Evolutionary conservation across 64 coral and sea anemone genomes (phyloP).

Genomic region (Pocillopora damicornis): DNA sequence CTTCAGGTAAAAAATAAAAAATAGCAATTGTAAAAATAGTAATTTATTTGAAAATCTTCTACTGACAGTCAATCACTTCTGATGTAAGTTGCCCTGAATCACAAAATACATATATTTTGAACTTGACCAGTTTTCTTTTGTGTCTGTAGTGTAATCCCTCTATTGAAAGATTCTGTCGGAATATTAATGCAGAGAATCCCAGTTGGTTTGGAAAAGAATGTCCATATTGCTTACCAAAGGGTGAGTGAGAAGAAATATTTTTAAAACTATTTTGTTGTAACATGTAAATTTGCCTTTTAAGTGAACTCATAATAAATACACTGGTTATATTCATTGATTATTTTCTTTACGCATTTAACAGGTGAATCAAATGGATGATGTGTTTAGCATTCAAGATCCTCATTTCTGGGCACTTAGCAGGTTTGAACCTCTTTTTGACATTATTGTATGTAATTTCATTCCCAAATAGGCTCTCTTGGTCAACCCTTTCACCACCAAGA

Average conservation of each 20-base stretch:
- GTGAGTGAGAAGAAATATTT: slow-evolving; percentile 20
- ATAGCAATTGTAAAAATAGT: background rate
- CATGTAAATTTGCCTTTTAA: background rate
- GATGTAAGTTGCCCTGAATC: background rate
- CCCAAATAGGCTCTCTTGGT: background rate
- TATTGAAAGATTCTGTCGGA: slow-evolving; percentile 90
- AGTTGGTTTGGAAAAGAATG: slow-evolving; percentile 59
- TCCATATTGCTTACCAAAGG: slow-evolving; percentile 98
- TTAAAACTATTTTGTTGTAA: too few relatives aligned
- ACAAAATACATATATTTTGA: background rate
- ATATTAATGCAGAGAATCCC: slow-evolving; percentile 98
- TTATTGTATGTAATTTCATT: background rate
- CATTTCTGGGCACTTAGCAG: slow-evolving; percentile 96
- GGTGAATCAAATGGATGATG: slow-evolving; percentile 99
- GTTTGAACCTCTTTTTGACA: slow-evolving; percentile 10
- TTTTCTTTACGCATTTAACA: background rate
- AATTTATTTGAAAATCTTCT: background rate
- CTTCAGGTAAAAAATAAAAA: slow-evolving; percentile 59
- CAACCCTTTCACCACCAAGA: too few relatives aligned
- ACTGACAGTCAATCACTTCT: background rate
- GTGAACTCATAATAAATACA: background rate
- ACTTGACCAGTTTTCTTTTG: background rate
- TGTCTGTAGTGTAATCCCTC: slow-evolving; percentile 82
- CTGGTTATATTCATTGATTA: background rate
- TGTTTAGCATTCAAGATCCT: slow-evolving; percentile 97